A percentile compares a stretch with the other conserved stretches of the same genome.
These are phyloP conservation scores for Diglossa cyanea DNA, from an alignment of 2,797 vertebrate species.

Conservation along the genomic window DNA sequence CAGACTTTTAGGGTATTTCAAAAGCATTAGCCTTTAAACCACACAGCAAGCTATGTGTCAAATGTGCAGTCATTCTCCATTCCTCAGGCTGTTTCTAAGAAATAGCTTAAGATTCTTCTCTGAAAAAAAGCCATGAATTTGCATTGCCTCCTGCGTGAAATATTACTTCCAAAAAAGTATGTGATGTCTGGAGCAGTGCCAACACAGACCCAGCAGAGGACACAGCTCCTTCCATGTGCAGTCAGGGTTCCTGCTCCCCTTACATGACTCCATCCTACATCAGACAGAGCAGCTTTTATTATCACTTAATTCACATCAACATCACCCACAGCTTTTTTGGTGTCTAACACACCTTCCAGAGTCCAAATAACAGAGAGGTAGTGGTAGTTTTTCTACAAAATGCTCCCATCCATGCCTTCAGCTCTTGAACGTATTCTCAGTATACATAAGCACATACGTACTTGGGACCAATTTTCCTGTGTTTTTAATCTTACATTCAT, in stretches of 20 bases:
- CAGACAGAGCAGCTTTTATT: background rate
- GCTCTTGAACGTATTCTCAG: background rate
- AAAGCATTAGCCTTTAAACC: background rate
- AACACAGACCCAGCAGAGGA: background rate
- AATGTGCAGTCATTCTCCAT: background rate
- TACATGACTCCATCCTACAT: background rate
- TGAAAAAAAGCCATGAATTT: background rate
- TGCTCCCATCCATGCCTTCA: background rate
- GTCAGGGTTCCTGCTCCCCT: background rate
- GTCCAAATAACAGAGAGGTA: background rate
- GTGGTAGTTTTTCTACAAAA: background rate
- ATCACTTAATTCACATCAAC: background rate
- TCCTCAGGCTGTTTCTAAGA: background rate
- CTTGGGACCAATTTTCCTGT: background rate
- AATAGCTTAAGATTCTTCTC: background rate
- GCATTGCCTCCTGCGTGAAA: background rate
- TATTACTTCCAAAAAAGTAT: background rate
- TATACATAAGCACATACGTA: background rate
- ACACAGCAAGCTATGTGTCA: background rate
- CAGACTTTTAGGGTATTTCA: background rate
- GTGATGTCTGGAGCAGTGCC: accelerated
- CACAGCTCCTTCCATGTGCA: background rate
- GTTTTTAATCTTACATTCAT: background rate
- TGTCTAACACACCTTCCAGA: background rate
- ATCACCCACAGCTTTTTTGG: background rate